Conservation (phyloP, 2,888 invertebrate genomes). For the Ormyrus pomaceus region DNA sequence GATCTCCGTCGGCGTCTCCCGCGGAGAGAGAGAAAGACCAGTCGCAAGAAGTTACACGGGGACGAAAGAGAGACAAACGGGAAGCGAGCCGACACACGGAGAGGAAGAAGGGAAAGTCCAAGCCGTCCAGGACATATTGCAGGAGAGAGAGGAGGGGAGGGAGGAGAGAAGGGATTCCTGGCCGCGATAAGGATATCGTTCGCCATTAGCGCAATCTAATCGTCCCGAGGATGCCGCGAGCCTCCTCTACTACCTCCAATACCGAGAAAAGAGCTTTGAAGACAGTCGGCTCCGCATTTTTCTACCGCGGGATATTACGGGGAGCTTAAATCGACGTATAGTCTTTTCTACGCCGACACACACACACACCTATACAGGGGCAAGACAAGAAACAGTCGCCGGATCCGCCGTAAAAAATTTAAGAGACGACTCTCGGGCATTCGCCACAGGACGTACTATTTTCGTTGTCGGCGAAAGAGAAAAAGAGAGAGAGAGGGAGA, state of each 20-base stretch:
- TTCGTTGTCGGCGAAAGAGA: slow-evolving; percentile 30
- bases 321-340: neutral
- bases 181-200: slow-evolving; percentile 55
- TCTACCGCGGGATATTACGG: slow-evolving; percentile 19
- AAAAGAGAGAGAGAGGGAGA: slow-evolving; percentile 30
- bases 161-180: slow-evolving; percentile 45
- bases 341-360: neutral
- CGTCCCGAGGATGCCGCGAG: slow-evolving; percentile 19
- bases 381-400: slow-evolving; percentile 45
- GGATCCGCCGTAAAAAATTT: slow-evolving; percentile 46
- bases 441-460: slow-evolving; percentile 47
- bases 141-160: slow-evolving; percentile 32
- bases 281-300: slow-evolving; percentile 32
- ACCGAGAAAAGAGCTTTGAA: slow-evolving; percentile 51
- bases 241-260: slow-evolving; percentile 1
- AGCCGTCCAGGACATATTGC: neutral
- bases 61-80: slow-evolving; percentile 41
- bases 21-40: slow-evolving; percentile 35
- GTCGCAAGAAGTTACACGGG: slow-evolving; percentile 34
- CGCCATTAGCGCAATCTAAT: slow-evolving; percentile 59
- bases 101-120: slow-evolving; percentile 12
- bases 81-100: no score
- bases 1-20: neutral
- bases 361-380: no score
- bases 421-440: slow-evolving; percentile 10